Evolutionary conservation across 2,888 invertebrate genomes (phyloP), one percentile per base, ranked within the genome.

Genomic region (Lymantria dispar): DNA sequence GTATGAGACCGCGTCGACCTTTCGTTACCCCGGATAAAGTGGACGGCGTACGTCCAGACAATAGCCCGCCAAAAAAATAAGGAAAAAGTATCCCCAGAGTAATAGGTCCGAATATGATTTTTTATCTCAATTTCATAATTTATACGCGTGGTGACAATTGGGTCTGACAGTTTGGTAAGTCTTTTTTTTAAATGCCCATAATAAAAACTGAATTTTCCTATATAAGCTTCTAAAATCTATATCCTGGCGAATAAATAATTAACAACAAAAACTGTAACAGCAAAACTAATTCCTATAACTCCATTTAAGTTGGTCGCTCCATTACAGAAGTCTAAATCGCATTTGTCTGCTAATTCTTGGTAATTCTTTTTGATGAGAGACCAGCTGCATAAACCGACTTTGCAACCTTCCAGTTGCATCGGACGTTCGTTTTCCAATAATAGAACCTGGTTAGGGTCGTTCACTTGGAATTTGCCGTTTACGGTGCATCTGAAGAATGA

Each of bases 321-420:
- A 44, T 87, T 90, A 68, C 95, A 95, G 62, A 92, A 92, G 31
- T 93, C 84, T 8, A 92, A 61, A 60, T 92, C 90, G 68, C 95
- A 95, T 12, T 87, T 87, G 15, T 92, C 85, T 3, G 92, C 90
- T 0, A 93, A 72, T 0, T 87, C 78, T 2, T 91, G 88, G 56
- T 94, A 94, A 52, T 92, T 93, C 12, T 91, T 86, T 68, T 94
- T 92, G 8, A 97, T 86, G 15, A 92, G 92, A 0, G 93, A 92
- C 95, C 96, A 96, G 60, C 94, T 94, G 83, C 97, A 97, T 0
- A 96, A 92, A 0, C 96, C 96, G 0, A 95, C 95, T 8, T 94
- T 90, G 74, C 97, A 97, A 47, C 94, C 94, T 0, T 94, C 93
- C 39, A 95, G 80, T 48, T 93, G 84, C 44, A 96, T 92, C 0